Percentiles rank a stretch among this genome's conserved stretches.
Conservation (phyloP, 1,140 invertebrate species). For the Bombus impatiens region DNA sequence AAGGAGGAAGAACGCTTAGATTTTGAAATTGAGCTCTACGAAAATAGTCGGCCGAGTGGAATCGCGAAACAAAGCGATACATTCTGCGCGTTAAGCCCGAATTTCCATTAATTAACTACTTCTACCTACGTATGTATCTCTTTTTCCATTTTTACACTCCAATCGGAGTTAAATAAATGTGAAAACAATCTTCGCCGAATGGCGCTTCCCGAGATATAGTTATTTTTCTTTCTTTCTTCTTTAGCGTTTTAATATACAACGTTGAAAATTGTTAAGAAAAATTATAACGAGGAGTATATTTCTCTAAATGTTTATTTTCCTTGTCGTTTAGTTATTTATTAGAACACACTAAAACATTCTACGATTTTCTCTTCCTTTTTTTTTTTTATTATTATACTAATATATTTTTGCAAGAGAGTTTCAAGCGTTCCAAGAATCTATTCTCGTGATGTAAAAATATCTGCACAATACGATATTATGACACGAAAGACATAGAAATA, state of each 20-base stretch:
- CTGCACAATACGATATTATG: neutral
- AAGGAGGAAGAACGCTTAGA: constrained; percentile 45
- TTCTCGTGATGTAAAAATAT: neutral
- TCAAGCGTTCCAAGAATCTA: neutral
- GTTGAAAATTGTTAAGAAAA: neutral
- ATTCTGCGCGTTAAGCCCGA: neutral
- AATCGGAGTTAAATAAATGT: neutral
- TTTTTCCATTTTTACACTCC: no score
- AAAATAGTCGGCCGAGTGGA: constrained; percentile 19
- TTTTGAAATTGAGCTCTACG: constrained; percentile 26
- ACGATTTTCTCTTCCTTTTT: neutral
- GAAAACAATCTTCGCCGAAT: neutral
- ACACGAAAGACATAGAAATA: neutral
- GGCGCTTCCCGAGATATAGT: neutral
- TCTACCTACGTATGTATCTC: neutral
- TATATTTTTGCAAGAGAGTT: neutral
- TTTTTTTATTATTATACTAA: neutral
- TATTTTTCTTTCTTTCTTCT: neutral
- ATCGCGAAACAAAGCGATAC: constrained; percentile 10
- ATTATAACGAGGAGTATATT: neutral
- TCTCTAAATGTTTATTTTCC: neutral
- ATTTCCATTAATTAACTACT: neutral
- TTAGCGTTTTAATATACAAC: neutral
- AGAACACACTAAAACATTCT: neutral
- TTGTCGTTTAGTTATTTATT: constrained; percentile 4